Conservation (phyloP, 2,113 vertebrate species). For the Seriola quinqueradiata region DNA sequence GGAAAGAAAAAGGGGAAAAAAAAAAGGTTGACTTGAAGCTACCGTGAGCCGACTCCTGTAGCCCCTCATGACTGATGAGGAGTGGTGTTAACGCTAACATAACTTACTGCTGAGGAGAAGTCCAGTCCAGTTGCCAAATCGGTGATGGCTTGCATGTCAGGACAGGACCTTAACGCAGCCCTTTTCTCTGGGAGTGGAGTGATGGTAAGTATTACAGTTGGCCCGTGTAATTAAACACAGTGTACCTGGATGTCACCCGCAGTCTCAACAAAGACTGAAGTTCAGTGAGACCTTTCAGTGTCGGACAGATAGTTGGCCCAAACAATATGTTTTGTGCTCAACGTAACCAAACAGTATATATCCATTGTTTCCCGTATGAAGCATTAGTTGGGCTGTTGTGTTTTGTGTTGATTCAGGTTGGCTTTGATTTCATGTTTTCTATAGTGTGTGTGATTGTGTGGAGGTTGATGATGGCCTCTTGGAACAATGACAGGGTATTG, state of each 20-base stretch:
- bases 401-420: constrained; percentile 33
- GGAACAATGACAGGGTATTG: constrained; percentile 50
- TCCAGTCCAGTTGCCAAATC: constrained; percentile 45
- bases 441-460: constrained; percentile 17
- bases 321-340: background rate
- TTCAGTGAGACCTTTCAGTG: background rate
- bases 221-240: constrained; percentile 44
- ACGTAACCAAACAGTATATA: background rate
- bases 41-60: background rate
- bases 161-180: constrained; percentile 47
- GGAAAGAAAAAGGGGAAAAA: background rate
- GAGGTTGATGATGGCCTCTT: constrained; percentile 19
- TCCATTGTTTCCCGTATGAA: constrained; percentile 10
- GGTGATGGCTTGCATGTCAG: constrained; percentile 55
- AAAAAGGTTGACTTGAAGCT: background rate
- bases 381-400: constrained; percentile 14
- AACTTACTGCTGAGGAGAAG: constrained; percentile 16
- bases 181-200: constrained; percentile 54
- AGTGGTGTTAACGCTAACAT: constrained; percentile 16
- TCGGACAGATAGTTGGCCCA: constrained; percentile 4
- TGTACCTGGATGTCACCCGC: constrained; percentile 38
- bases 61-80: constrained; percentile 33
- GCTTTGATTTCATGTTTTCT: constrained; percentile 54
- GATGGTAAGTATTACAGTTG: constrained; percentile 42
- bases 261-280: constrained; percentile 47